phyloP scores from a whole-genome alignment of 1,140 invertebrate species.

The Psix sp. region DNA sequence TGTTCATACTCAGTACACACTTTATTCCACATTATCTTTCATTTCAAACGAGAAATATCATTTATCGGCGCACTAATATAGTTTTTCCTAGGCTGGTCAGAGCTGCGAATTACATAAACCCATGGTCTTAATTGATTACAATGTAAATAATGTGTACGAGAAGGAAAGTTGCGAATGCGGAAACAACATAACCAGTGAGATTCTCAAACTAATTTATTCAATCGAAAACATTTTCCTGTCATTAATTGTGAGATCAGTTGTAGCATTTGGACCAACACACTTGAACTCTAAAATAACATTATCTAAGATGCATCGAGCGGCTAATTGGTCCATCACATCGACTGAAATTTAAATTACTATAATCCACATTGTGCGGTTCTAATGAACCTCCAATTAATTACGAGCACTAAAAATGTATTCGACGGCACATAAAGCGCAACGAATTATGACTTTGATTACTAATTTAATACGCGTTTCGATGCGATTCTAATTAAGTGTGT shows the following conservation, averaged over 20 bases:
- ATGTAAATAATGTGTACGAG: neutral
- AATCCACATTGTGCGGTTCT: constrained; percentile 12
- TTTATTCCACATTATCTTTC: constrained; percentile 43
- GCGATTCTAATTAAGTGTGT: constrained; percentile 37
- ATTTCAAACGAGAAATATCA: constrained; percentile 32
- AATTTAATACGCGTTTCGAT: constrained; percentile 19
- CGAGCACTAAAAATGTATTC: constrained; percentile 1
- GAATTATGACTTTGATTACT: constrained; percentile 12
- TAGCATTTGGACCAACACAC: neutral
- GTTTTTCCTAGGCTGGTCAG: constrained; percentile 15
- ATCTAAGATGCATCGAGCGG: constrained; percentile 9
- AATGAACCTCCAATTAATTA: constrained; percentile 12
- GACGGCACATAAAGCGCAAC: constrained; percentile 14
- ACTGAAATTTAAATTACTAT: constrained; percentile 15
- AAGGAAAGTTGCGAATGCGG: neutral
- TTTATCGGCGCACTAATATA: constrained; percentile 18
- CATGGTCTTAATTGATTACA: constrained; percentile 19
- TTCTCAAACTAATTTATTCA: constrained; percentile 13
- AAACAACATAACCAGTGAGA: too few species aligned
- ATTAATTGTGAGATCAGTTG: neutral
- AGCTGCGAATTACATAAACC: constrained; percentile 2
- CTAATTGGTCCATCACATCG: constrained; percentile 19
- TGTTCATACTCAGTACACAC: constrained; percentile 19
- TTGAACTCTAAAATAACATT: neutral
- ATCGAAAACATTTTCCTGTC: constrained; percentile 8